Evolutionary conservation across 2,888 invertebrate species (phyloP), one percentile per base, ranked within the genome.

Genomic region (Ormia ochracea): DNA sequence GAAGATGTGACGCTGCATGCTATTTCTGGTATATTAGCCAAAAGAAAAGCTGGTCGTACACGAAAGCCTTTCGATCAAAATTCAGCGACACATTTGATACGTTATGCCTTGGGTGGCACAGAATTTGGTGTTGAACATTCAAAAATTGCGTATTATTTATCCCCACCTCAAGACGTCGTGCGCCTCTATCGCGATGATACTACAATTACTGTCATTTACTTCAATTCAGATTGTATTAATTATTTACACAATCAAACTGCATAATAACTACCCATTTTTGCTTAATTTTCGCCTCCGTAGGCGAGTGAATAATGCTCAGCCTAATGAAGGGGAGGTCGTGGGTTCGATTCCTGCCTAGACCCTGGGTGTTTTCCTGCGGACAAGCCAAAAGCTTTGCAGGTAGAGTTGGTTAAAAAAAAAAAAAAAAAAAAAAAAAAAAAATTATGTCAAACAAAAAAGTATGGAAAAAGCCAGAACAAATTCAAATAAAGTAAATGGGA

Each of bases 151-250:
- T 95, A 96, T 84, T 91, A 96, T 86, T 91, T 98, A 66, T 95
- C 96, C 43, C 90, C 98, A 83, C 94, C 98, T 0, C 93, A 95
- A 59, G 95, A 96, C 86, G 93, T 96, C 17, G 95, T 96, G 38
- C 92, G 98, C 76, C 93, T 95, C 86, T 98, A 97, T 90, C 92
- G 99, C 54, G 99, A 99, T 90, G 99, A 99, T 89, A 99, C 99
- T 81, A 97, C 98, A 0, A 94, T 98, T 33, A 96, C 96, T 5
- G 94, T 99, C 56, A 92, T 97, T 19, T 98, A 96, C 89, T 98
- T 99, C 89, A 96, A 99, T 90, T 92, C 95, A 0, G 96, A 96
- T 86, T 58, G 76, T 69, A 63, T 80, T 43, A 80, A 52, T 17
- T 61, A 63, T 17, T 73, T 80, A 68, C 50, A 14, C 10, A 63